Evolutionary conservation across 2,797 vertebrate species (phyloP).

Genomic region (Pseudopleuronectes americanus): DNA sequence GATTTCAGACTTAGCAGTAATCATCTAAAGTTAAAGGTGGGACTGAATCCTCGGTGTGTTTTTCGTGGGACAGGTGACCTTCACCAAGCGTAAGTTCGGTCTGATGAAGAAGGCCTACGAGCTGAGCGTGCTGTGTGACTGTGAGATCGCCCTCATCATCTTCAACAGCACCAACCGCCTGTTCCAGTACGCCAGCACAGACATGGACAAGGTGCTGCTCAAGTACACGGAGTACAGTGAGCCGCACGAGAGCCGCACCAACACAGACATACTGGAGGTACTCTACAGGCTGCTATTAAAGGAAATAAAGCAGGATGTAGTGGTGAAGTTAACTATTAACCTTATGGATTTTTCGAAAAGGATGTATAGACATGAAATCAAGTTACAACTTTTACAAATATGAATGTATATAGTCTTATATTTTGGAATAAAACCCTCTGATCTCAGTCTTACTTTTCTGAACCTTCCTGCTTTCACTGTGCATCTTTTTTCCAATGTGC

Average conservation of each 20-base stretch:
- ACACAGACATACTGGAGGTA: slow-evolving; percentile 90
- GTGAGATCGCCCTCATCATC: slow-evolving; percentile 98
- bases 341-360: too few relatives aligned
- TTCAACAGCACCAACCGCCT: slow-evolving; percentile 97
- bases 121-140: slow-evolving; percentile 96
- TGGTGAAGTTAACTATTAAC: too few relatives aligned
- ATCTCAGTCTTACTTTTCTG: not conserved
- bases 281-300: not conserved
- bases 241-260: slow-evolving; percentile 96
- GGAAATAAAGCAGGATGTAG: not conserved
- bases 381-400: not conserved
- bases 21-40: not conserved
- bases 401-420: not conserved
- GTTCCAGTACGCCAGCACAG: slow-evolving; percentile 97
- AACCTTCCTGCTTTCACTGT: not conserved
- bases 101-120: slow-evolving; percentile 99
- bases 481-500: not conserved
- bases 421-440: not conserved
- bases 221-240: slow-evolving; percentile 98
- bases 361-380: not conserved
- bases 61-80: slow-evolving; percentile 87
- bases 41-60: not conserved
- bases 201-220: slow-evolving; percentile 96
- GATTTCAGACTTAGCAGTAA: not conserved
- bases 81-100: slow-evolving; percentile 96